These are phyloP conservation scores for Drosophila algonquin DNA, from an alignment of 2,888 invertebrate species.

Conservation along the genomic window DNA sequence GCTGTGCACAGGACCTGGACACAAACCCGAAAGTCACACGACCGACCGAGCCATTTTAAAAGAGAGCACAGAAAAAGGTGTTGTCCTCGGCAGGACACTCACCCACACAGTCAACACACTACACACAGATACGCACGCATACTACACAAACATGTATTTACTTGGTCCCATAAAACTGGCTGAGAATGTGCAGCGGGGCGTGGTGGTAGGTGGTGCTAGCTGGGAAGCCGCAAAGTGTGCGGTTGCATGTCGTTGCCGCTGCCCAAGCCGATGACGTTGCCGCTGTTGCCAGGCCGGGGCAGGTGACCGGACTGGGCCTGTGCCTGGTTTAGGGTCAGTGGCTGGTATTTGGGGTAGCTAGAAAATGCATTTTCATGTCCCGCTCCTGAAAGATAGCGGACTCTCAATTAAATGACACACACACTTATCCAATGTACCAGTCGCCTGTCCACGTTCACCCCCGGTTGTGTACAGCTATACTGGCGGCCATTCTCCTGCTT, in stretches of 20 bases:
- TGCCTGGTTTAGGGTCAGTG: constrained; percentile 59
- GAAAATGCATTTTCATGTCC: constrained; percentile 65
- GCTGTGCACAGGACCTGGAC: constrained; percentile 21
- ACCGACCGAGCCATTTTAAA: constrained; percentile 36
- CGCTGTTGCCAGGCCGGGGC: constrained; percentile 52
- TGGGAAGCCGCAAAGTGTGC: constrained; percentile 76
- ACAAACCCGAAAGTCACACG: constrained; percentile 34
- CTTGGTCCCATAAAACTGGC: constrained; percentile 58
- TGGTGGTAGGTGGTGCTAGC: constrained; percentile 45
- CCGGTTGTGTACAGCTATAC: background rate
- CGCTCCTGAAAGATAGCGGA: constrained; percentile 29
- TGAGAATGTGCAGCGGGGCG: constrained; percentile 72
- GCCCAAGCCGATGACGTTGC: constrained; percentile 39
- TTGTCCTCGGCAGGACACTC: constrained; percentile 49
- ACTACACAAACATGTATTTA: constrained; percentile 46
- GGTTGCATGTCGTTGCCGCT: constrained; percentile 58
- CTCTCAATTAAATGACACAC: constrained; percentile 42
- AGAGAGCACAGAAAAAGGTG: constrained; percentile 50
- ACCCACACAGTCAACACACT: constrained; percentile 38
- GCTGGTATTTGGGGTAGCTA: constrained; percentile 63
- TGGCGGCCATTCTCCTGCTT: constrained; percentile 47
- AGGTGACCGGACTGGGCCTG: constrained; percentile 1
- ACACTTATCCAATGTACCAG: constrained; percentile 21
- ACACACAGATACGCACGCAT: constrained; percentile 6
- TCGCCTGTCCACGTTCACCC: background rate